phyloP scores from a whole-genome alignment of 2,888 invertebrate genomes.

The Girardia tigrina region DNA sequence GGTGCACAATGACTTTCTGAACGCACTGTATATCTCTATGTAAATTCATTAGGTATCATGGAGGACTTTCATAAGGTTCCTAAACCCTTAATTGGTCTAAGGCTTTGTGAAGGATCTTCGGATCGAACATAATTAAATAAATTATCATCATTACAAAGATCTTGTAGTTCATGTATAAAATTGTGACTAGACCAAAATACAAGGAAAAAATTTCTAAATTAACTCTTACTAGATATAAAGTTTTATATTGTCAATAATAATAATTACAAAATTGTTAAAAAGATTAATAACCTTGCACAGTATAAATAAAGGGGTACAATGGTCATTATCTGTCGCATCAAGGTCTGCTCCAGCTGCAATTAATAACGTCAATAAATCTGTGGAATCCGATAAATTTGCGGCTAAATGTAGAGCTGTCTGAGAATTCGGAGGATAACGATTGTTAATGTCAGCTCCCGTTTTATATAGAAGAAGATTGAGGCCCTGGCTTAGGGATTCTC shows the following conservation, averaged over 20 bases:
- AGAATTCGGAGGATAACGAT: slow-evolving; percentile 39
- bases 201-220: not conserved
- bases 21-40: too few species aligned
- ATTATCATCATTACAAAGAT: too few species aligned
- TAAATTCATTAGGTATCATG: too few species aligned
- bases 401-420: slow-evolving; percentile 47
- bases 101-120: too few species aligned
- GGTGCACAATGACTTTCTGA: too few species aligned
- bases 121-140: too few species aligned
- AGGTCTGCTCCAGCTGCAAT: slow-evolving; percentile 43
- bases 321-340: slow-evolving; percentile 43
- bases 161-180: too few species aligned
- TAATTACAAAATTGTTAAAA: too few species aligned
- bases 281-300: slow-evolving; percentile 43
- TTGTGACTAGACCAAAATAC: too few species aligned
- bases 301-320: slow-evolving; percentile 45
- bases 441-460: slow-evolving; percentile 38
- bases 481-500: slow-evolving; percentile 40
- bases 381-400: slow-evolving; percentile 42
- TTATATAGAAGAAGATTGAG: slow-evolving; percentile 44
- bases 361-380: slow-evolving; percentile 44
- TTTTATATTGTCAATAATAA: not conserved
- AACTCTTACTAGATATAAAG: not conserved
- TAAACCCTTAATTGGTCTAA: too few species aligned
- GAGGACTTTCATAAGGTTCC: too few species aligned